These are phyloP conservation scores for Paedocypris micromegethes DNA, from an alignment of 2,797 vertebrate genomes.

Conservation along the genomic window DNA sequence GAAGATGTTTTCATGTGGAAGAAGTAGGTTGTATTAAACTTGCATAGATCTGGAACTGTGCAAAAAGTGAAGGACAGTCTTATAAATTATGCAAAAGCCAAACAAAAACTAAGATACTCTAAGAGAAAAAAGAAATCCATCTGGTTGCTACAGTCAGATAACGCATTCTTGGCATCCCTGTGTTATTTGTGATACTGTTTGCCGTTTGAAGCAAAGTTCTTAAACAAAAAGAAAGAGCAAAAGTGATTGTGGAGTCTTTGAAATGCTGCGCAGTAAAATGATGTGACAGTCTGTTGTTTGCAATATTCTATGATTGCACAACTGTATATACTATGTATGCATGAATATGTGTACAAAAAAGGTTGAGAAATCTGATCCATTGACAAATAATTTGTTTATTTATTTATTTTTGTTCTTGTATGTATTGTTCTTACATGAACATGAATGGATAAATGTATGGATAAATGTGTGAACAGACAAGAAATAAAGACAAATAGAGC, in stretches of 20 bases:
- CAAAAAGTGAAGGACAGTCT: slow-evolving; percentile 67
- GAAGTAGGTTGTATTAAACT: slow-evolving; percentile 52
- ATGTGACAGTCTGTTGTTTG: not conserved
- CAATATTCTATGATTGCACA: not conserved
- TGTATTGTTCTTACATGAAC: not conserved
- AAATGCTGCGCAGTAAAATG: slow-evolving; percentile 3
- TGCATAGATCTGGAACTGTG: slow-evolving; percentile 65
- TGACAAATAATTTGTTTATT: not conserved
- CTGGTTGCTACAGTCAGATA: slow-evolving; percentile 56
- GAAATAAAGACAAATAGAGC: no score
- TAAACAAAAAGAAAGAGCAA: not conserved
- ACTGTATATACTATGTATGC: not conserved
- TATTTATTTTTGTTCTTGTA: not conserved
- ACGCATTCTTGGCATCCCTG: slow-evolving; percentile 45
- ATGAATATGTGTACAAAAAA: not conserved
- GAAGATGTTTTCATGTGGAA: slow-evolving; percentile 25
- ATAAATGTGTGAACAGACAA: no score
- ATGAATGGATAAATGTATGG: no score
- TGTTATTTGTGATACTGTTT: slow-evolving; percentile 46
- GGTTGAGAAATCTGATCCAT: not conserved
- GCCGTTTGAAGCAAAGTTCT: slow-evolving; percentile 47
- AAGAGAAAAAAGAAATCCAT: slow-evolving; percentile 59
- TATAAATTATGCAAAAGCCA: slow-evolving; percentile 67
- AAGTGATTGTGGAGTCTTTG: slow-evolving; percentile 10
- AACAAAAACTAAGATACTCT: slow-evolving; percentile 53